A percentile compares a stretch with the other conserved stretches of the same genome.
Evolutionary conservation across 2,888 invertebrate species (phyloP).

Genomic region (Boloria euphrosyne): DNA sequence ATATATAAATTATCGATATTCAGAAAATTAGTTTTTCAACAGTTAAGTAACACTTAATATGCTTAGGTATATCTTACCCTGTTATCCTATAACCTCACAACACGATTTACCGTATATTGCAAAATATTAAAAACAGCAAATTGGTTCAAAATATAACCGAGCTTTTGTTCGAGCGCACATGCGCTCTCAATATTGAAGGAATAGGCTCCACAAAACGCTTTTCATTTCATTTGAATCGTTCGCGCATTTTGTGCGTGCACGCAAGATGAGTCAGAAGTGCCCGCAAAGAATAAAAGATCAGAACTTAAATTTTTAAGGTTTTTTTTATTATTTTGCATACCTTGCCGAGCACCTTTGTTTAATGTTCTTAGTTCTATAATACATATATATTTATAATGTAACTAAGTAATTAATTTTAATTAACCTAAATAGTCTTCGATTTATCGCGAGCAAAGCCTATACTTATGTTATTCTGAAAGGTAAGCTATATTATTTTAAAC

Average conservation of each 20-base stretch:
- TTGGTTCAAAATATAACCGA: conserved; percentile 64
- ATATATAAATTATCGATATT: too few species aligned
- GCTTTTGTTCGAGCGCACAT: conserved; percentile 71
- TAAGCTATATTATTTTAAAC: too few species aligned
- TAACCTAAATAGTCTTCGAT: too few species aligned
- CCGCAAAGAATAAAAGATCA: conserved; percentile 41
- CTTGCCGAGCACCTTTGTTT: neutral
- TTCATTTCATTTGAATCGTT: conserved; percentile 76
- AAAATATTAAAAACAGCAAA: conserved; percentile 60
- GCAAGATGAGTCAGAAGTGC: conserved; percentile 55
- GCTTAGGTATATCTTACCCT: neutral
- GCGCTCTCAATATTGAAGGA: conserved; percentile 65
- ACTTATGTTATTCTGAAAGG: too few species aligned
- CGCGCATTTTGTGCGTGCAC: conserved; percentile 56
- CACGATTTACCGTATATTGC: conserved; percentile 23
- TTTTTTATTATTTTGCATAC: conserved; percentile 1
- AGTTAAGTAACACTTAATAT: neutral
- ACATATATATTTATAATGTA: too few species aligned
- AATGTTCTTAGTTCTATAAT: too few species aligned
- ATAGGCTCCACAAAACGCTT: conserved; percentile 74
- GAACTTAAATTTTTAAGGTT: conserved; percentile 8
- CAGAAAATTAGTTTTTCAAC: too few species aligned
- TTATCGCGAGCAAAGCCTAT: too few species aligned
- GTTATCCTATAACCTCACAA: neutral
- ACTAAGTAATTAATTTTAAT: too few species aligned